phyloP scores from a whole-genome alignment of 2,888 invertebrate genomes.

The Standfussiana lucernea region DNA sequence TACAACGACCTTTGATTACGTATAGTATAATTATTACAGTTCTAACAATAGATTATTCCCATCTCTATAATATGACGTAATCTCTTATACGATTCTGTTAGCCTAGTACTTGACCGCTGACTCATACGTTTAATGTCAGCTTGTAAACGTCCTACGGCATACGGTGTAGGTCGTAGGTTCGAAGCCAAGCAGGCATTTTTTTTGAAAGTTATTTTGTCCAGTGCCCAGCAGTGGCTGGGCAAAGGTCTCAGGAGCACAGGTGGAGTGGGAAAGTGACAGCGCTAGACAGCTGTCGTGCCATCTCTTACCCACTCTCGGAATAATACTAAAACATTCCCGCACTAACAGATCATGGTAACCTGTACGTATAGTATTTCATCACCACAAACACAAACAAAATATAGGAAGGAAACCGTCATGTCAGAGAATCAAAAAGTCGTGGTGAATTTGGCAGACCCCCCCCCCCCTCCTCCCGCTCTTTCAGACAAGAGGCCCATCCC shows the following conservation, averaged over 20 bases:
- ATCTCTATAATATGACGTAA: conserved; percentile 14
- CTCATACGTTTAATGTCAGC: conserved; percentile 28
- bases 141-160: background rate
- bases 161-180: background rate
- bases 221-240: background rate
- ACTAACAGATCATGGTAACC: no score
- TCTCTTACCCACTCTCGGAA: no score
- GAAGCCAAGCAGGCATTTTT: background rate
- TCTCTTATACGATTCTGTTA: conserved; percentile 8
- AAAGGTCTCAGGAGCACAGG: background rate
- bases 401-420: background rate
- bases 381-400: background rate
- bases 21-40: background rate
- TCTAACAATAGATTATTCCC: conserved; percentile 17
- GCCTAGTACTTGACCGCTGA: conserved; percentile 43
- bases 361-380: no score
- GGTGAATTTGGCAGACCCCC: background rate
- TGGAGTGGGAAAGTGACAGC: no score
- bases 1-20: background rate
- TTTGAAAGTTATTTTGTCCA: background rate
- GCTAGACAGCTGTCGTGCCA: no score
- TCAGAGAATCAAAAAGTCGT: background rate
- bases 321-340: no score
- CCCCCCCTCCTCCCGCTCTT: no score
- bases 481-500: background rate